phyloP scores from a whole-genome alignment of 2,113 vertebrate species.

The Oryzias celebensis region DNA sequence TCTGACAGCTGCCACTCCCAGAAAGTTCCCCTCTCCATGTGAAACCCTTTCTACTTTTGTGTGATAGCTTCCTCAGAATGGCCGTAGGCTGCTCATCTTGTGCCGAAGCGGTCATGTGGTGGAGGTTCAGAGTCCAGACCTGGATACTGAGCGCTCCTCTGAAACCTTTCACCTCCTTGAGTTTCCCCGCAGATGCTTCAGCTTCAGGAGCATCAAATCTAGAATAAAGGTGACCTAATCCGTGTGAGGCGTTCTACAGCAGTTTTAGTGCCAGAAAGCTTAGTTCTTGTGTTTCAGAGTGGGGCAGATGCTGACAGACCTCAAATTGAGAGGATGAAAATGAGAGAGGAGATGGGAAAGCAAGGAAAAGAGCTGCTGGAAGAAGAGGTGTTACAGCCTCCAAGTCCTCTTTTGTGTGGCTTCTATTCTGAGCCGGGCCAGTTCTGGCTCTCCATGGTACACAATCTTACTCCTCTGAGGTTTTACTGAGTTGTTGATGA shows the following conservation, averaged over 20 bases:
- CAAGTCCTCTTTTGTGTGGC: slow-evolving; percentile 86
- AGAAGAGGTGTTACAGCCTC: slow-evolving; percentile 59
- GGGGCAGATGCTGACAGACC: slow-evolving; percentile 75
- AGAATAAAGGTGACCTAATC: slow-evolving; percentile 79
- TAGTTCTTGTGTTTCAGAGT: slow-evolving; percentile 71
- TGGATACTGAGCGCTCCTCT: slow-evolving; percentile 21
- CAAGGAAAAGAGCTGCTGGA: slow-evolving; percentile 35
- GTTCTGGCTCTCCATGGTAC: slow-evolving; percentile 95
- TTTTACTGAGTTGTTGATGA: too few species aligned
- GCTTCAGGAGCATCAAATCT: slow-evolving; percentile 90
- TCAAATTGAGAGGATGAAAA: slow-evolving; percentile 68
- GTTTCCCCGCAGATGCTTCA: slow-evolving; percentile 78
- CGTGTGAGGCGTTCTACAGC: background rate
- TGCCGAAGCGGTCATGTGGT: slow-evolving; percentile 85
- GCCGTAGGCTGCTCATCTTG: slow-evolving; percentile 82
- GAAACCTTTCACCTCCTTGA: slow-evolving; percentile 81
- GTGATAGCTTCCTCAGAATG: slow-evolving; percentile 67
- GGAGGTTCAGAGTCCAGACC: slow-evolving; percentile 78
- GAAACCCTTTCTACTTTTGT: background rate
- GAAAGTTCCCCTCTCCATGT: background rate
- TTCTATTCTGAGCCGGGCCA: slow-evolving; percentile 87
- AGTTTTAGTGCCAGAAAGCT: background rate
- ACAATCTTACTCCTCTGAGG: background rate
- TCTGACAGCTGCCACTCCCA: background rate
- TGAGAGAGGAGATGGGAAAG: slow-evolving; percentile 44